These are phyloP conservation scores for Regulus satrapa DNA, from an alignment of 2,113 vertebrate species.

Conservation along the genomic window DNA sequence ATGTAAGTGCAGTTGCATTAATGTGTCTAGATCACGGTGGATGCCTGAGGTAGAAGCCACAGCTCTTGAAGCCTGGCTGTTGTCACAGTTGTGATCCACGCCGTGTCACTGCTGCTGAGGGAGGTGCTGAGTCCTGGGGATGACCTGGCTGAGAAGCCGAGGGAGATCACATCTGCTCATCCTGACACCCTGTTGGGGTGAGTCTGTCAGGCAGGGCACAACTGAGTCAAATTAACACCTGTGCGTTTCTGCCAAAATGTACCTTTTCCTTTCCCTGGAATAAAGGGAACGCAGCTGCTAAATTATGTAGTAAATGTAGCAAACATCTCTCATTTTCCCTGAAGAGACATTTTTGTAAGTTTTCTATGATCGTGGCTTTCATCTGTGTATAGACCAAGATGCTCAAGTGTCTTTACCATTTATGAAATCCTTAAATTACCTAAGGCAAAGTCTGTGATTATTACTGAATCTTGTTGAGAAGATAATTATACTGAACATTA, in stretches of 20 bases:
- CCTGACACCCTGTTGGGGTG: neutral
- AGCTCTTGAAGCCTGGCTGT: neutral
- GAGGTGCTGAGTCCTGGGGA: neutral
- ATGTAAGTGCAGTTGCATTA: neutral
- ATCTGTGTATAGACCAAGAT: neutral
- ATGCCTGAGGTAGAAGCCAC: accelerated
- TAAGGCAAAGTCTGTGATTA: slow-evolving; percentile 1
- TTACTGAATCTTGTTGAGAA: neutral
- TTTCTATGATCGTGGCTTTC: neutral
- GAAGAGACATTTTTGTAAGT: neutral
- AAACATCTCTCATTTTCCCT: neutral
- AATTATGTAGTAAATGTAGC: neutral
- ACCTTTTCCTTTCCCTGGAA: neutral
- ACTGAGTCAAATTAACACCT: neutral
- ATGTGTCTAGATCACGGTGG: neutral
- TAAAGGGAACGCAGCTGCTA: neutral
- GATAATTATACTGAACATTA: slow-evolving; percentile 39
- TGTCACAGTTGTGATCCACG: neutral
- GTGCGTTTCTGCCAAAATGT: neutral
- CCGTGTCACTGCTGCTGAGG: accelerated
- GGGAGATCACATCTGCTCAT: neutral
- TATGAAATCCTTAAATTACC: slow-evolving; percentile 25
- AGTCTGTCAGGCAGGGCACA: neutral
- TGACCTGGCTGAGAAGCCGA: neutral
- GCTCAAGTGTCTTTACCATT: slow-evolving; percentile 8